Evolutionary conservation across 2,888 invertebrate species (phyloP).

Genomic region (Pycnomerus fuliginosus): DNA sequence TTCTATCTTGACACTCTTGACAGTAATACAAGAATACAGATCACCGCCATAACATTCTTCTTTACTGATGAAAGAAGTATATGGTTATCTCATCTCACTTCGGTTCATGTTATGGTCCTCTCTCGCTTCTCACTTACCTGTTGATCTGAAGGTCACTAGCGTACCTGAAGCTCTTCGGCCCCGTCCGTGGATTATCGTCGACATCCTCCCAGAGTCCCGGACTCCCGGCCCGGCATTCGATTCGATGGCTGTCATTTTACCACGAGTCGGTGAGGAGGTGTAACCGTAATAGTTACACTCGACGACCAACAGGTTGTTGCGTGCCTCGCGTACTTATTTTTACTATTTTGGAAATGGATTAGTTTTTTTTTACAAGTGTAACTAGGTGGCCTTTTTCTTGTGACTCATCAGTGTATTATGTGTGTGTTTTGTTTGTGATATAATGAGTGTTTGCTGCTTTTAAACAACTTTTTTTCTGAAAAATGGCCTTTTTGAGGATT

Average conservation of each 20-base stretch:
- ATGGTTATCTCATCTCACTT: no score
- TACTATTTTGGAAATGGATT: constrained; percentile 5
- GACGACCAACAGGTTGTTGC: constrained; percentile 33
- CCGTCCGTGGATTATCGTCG: constrained; percentile 19
- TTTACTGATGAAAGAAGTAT: constrained; percentile 8
- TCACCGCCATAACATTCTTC: constrained; percentile 15
- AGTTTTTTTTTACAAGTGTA: constrained; percentile 6
- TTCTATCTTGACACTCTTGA: constrained; percentile 13
- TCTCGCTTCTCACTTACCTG: constrained; percentile 9
- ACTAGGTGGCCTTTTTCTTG: no score
- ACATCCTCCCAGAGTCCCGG: constrained; percentile 18
- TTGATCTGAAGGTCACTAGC: constrained; percentile 19
- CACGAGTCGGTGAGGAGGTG: constrained; percentile 30
- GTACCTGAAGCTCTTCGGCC: constrained; percentile 24
- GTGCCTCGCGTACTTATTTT: constrained; percentile 29
- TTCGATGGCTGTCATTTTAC: constrained; percentile 32
- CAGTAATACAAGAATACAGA: constrained; percentile 17
- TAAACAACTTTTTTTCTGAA: no score
- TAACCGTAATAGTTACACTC: constrained; percentile 8
- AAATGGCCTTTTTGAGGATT: constrained; percentile 7
- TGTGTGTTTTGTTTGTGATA: constrained; percentile 5
- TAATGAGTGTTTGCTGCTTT: constrained; percentile 9
- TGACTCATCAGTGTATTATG: constrained; percentile 1
- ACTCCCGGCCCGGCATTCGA: constrained; percentile 25
- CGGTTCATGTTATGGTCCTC: not conserved